phyloP scores from a whole-genome alignment of 2,888 invertebrate genomes.

The Matsumyia berberina region DNA sequence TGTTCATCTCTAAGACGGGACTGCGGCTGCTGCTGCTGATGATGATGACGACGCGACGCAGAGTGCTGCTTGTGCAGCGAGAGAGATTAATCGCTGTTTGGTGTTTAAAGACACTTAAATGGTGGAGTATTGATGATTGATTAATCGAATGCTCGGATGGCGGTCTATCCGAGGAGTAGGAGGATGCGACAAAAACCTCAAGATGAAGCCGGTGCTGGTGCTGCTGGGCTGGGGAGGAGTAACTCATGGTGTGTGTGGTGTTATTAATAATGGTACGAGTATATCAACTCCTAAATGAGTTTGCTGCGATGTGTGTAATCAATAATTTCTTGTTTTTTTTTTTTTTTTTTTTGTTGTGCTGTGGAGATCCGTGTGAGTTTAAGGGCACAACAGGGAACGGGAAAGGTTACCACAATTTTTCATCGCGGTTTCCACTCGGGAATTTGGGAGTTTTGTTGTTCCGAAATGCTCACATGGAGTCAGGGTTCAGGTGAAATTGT shows the following conservation, averaged over 20 bases:
- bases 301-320: constrained; percentile 58
- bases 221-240: constrained; percentile 54
- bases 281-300: constrained; percentile 63
- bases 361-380: constrained; percentile 1
- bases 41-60: constrained; percentile 66
- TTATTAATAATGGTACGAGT: constrained; percentile 63
- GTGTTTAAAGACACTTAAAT: constrained; percentile 77
- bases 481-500: constrained; percentile 53
- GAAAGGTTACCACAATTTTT: constrained; percentile 29
- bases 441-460: constrained; percentile 18
- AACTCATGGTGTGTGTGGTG: constrained; percentile 57
- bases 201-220: constrained; percentile 2
- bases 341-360: constrained; percentile 19
- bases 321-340: constrained; percentile 19
- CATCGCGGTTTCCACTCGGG: constrained; percentile 13
- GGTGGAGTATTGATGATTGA: constrained; percentile 76
- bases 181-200: constrained; percentile 58
- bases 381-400: constrained; percentile 9
- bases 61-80: constrained; percentile 67
- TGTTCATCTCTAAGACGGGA: constrained; percentile 42
- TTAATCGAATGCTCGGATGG: constrained; percentile 64
- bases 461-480: not conserved
- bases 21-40: constrained; percentile 25
- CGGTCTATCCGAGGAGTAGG: constrained; percentile 48
- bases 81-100: constrained; percentile 77